Percentiles rank a stretch among this genome's conserved stretches.
Conservation (phyloP, 1,140 invertebrate genomes). For the Geopemphigus sp. region DNA sequence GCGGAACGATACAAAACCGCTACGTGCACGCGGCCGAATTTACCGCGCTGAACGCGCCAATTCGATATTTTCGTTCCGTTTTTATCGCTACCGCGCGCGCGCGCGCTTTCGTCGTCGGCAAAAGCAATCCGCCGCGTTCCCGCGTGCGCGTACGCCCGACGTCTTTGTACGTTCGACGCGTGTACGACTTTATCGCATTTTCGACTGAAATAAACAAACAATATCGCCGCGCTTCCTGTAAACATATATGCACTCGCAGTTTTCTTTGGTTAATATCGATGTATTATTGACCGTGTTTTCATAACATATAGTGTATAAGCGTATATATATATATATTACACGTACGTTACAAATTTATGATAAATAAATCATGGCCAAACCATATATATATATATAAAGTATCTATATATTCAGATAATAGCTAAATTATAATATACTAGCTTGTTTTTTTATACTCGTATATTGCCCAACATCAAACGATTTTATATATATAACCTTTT, state of each 20-base stretch:
- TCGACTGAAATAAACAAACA: constrained; percentile 1
- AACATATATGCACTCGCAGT: not conserved
- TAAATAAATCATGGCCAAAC: not conserved
- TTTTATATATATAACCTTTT: not conserved
- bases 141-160: too few relatives aligned
- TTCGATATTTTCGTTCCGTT: too few relatives aligned
- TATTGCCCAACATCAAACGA: not conserved
- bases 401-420: too few relatives aligned
- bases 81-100: not conserved
- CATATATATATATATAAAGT: too few relatives aligned
- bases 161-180: not conserved
- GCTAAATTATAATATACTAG: not conserved
- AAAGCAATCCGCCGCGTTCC: not conserved
- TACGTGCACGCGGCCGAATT: too few relatives aligned
- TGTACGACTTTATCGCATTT: constrained; percentile 2
- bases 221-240: constrained; percentile 11
- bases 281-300: constrained; percentile 14
- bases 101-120: constrained; percentile 10
- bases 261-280: constrained; percentile 6
- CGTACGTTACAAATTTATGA: not conserved
- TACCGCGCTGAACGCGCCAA: too few relatives aligned
- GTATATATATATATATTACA: not conserved
- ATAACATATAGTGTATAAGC: not conserved
- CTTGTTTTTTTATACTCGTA: too few relatives aligned
- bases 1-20: too few relatives aligned